phyloP scores from a whole-genome alignment of 2,113 vertebrate genomes.

The Planiliza haematocheilus region DNA sequence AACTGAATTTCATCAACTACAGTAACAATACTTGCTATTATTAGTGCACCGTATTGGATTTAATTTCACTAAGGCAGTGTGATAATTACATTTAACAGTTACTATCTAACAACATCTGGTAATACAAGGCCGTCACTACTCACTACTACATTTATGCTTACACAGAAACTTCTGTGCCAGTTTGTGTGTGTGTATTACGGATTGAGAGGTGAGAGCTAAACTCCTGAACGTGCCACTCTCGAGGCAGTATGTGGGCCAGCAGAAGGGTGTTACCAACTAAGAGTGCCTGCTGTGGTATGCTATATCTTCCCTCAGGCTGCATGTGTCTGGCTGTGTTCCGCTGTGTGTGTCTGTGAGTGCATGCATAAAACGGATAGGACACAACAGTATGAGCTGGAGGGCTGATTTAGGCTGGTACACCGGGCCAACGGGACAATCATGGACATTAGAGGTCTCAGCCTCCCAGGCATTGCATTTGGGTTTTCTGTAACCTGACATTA shows the following conservation, averaged over 20 bases:
- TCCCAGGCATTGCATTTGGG: slow-evolving; percentile 74
- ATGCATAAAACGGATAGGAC: slow-evolving; percentile 56
- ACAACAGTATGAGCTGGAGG: slow-evolving; percentile 51
- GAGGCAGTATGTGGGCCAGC: slow-evolving; percentile 1
- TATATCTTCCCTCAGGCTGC: slow-evolving; percentile 46
- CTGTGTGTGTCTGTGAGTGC: slow-evolving; percentile 6
- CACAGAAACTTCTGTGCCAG: background rate
- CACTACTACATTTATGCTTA: background rate
- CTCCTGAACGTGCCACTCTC: slow-evolving; percentile 22
- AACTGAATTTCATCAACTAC: too few relatives aligned
- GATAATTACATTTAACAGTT: background rate
- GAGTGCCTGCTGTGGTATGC: slow-evolving; percentile 38
- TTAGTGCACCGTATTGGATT: background rate
- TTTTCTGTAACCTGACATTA: slow-evolving; percentile 81
- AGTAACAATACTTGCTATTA: too few relatives aligned
- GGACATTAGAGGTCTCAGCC: slow-evolving; percentile 69
- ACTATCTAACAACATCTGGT: background rate
- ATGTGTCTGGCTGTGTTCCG: slow-evolving; percentile 20
- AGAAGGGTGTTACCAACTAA: slow-evolving; percentile 32
- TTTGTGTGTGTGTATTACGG: background rate
- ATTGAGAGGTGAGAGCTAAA: slow-evolving; percentile 22
- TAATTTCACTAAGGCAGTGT: background rate
- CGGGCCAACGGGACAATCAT: slow-evolving; percentile 70
- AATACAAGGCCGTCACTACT: too few relatives aligned
- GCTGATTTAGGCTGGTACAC: slow-evolving; percentile 67